phyloP scores from a whole-genome alignment of 2,888 invertebrate species.

The Cybosia mesomella region DNA sequence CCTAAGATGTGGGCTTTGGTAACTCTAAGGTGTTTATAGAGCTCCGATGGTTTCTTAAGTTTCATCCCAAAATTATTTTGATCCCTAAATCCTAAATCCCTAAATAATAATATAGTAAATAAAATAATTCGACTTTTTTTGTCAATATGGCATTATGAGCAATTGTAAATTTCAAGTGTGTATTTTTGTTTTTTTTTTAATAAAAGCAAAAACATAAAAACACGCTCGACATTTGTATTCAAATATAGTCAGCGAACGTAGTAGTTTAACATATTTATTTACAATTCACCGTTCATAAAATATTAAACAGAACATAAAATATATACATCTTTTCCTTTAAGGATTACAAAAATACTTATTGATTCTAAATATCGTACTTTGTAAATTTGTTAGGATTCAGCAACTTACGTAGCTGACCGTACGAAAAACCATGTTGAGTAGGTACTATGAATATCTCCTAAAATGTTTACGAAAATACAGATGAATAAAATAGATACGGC shows the following conservation, averaged over 20 bases:
- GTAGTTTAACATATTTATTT: not conserved
- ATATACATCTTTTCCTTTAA: not conserved
- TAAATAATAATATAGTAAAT: too few species aligned
- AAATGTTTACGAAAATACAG: conserved; percentile 5
- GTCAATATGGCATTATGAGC: not conserved
- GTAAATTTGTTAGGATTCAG: not conserved
- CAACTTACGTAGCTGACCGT: not conserved
- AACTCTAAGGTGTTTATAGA: too few species aligned
- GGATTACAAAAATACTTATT: not conserved
- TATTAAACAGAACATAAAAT: not conserved
- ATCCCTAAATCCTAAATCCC: too few species aligned
- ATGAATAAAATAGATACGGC: not conserved
- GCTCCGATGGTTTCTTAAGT: too few species aligned
- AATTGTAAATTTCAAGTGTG: not conserved
- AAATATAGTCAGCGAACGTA: not conserved
- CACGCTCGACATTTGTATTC: not conserved
- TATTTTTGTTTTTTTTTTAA: too few species aligned
- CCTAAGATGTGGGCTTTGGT: too few species aligned
- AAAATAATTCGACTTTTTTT: not conserved
- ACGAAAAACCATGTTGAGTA: not conserved
- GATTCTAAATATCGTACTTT: not conserved
- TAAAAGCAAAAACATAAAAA: not conserved
- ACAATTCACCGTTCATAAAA: not conserved
- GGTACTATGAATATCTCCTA: conserved; percentile 12
- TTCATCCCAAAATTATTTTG: too few species aligned